Evolutionary conservation across 2,113 vertebrate genomes (phyloP).

Genomic region (Engystomops pustulosus): DNA sequence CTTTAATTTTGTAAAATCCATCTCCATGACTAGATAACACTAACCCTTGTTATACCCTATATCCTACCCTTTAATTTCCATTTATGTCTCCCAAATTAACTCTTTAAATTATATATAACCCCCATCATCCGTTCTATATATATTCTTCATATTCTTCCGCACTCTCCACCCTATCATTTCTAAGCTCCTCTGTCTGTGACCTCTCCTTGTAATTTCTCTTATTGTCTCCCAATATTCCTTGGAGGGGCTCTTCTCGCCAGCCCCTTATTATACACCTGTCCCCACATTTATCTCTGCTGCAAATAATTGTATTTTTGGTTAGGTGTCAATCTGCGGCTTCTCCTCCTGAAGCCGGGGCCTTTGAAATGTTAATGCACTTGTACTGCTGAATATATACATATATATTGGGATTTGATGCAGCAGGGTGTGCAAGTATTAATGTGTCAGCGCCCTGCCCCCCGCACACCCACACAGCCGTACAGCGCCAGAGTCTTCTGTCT

Average conservation of each 20-base stretch:
- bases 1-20: too few species aligned
- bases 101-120: slow-evolving; percentile 18
- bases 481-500: slow-evolving; percentile 49
- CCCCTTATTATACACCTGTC: slow-evolving; percentile 34
- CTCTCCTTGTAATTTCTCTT: neutral
- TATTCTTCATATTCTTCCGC: neutral
- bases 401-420: slow-evolving; percentile 55
- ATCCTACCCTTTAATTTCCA: too few species aligned
- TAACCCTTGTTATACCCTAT: too few species aligned
- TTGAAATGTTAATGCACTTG: slow-evolving; percentile 57
- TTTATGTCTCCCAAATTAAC: too few species aligned
- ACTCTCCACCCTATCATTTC: neutral
- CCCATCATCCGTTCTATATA: neutral
- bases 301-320: slow-evolving; percentile 53
- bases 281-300: slow-evolving; percentile 37
- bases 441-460: slow-evolving; percentile 51
- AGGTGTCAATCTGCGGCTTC: slow-evolving; percentile 46
- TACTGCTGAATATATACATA: slow-evolving; percentile 58
- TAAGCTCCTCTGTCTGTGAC: neutral
- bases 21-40: too few species aligned
- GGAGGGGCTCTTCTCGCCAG: slow-evolving; percentile 20
- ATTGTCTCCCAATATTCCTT: neutral
- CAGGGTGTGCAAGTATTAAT: slow-evolving; percentile 57
- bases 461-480: slow-evolving; percentile 48
- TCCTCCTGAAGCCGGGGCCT: slow-evolving; percentile 34